Evolutionary conservation across 2,113 vertebrate species (phyloP).

Genomic region (Corvus moneduloides): DNA sequence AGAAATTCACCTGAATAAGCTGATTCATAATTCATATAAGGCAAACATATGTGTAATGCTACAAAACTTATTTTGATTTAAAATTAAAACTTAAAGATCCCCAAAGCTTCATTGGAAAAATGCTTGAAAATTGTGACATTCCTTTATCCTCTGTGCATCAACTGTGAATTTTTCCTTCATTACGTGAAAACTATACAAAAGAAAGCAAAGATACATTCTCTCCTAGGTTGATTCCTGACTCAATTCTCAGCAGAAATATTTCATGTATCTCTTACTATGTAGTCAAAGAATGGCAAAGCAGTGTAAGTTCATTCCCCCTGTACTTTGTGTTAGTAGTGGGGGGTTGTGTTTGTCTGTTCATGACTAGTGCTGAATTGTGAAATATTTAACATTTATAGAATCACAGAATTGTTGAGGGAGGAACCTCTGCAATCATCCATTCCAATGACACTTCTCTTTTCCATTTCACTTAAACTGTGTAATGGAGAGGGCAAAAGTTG

Average conservation of each 20-base stretch:
- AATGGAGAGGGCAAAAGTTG: neutral
- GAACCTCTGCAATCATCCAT: neutral
- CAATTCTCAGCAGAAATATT: neutral
- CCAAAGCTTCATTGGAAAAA: neutral
- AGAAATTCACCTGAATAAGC: neutral
- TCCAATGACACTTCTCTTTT: neutral
- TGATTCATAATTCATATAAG: neutral
- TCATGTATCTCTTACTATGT: neutral
- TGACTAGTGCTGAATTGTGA: neutral
- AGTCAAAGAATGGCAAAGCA: neutral
- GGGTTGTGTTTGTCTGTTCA: neutral
- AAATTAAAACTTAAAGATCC: neutral
- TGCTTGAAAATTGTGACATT: constrained; percentile 6
- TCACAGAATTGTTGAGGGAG: neutral
- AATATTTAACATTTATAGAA: neutral
- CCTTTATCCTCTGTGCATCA: neutral
- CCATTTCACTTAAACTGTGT: neutral
- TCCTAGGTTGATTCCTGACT: neutral
- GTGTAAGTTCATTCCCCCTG: neutral
- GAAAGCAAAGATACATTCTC: neutral
- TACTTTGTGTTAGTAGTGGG: neutral
- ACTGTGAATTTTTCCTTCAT: constrained; percentile 38
- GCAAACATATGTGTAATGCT: neutral
- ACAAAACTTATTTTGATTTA: constrained; percentile 26
- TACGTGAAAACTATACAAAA: constrained; percentile 7